Evolutionary conservation across 1,140 invertebrate genomes (phyloP).

Genomic region (Formica selysi): DNA sequence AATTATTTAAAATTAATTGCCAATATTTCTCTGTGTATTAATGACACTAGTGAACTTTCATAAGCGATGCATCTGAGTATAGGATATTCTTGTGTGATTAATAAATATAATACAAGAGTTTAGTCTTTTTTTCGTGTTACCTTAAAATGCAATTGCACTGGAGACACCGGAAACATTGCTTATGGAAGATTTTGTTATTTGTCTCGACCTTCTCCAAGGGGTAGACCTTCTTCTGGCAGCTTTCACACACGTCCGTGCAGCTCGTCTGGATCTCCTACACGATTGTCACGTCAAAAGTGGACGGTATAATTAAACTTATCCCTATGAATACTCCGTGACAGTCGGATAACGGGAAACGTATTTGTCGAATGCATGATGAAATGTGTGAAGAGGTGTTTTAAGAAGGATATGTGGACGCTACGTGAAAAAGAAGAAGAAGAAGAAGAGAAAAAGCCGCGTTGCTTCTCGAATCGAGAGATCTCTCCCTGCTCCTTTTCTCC

Average conservation of each 20-base stretch:
- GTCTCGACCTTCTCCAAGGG: slow-evolving; percentile 93
- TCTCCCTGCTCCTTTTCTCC: not conserved
- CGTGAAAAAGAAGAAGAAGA: slow-evolving; percentile 14
- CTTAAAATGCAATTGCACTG: slow-evolving; percentile 92
- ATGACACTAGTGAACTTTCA: not conserved
- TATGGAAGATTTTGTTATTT: slow-evolving; percentile 92
- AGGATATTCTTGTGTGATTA: not conserved
- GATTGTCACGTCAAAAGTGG: slow-evolving; percentile 66
- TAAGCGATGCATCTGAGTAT: not conserved
- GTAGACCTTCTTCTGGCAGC: slow-evolving; percentile 92
- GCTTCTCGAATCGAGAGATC: not conserved
- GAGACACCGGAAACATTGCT: slow-evolving; percentile 93
- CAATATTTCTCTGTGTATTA: not conserved
- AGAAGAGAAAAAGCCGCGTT: slow-evolving; percentile 37
- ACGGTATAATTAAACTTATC: slow-evolving; percentile 52
- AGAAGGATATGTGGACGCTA: not conserved
- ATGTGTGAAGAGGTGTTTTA: slow-evolving; percentile 4
- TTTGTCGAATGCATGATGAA: slow-evolving; percentile 6
- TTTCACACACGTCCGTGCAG: slow-evolving; percentile 89
- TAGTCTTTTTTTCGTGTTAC: slow-evolving; percentile 84
- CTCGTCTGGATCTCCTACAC: slow-evolving; percentile 87
- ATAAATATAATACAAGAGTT: not conserved
- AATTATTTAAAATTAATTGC: not conserved
- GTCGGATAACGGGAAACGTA: not conserved
- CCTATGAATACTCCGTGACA: not conserved